These are phyloP conservation scores for Argyresthia albistria DNA, from an alignment of 2,888 invertebrate species.

Conservation along the genomic window DNA sequence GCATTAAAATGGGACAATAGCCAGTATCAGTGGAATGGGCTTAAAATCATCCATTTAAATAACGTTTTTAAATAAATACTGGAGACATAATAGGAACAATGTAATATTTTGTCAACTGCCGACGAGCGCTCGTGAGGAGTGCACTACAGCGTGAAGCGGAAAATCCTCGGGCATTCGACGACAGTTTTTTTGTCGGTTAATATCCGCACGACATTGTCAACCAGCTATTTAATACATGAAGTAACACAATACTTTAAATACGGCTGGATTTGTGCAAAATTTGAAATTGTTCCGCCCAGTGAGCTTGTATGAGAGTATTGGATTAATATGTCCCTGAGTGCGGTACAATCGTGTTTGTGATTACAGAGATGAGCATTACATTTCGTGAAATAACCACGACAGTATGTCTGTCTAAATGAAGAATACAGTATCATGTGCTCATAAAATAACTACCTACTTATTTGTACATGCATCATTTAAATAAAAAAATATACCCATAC, in stretches of 20 bases:
- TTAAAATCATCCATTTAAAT: constrained; percentile 72
- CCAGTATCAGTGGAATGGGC: constrained; percentile 54
- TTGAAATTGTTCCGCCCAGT: constrained; percentile 63
- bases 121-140: constrained; percentile 57
- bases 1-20: constrained; percentile 41
- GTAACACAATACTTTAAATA: constrained; percentile 71
- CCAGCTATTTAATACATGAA: constrained; percentile 68
- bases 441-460: no score
- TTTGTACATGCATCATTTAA: no score
- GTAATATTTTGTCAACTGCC: constrained; percentile 73
- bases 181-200: constrained; percentile 70
- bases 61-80: constrained; percentile 73
- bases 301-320: constrained; percentile 54
- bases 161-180: constrained; percentile 71
- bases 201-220: constrained; percentile 72
- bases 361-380: no score
- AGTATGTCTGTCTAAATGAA: no score
- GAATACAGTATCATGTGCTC: no score
- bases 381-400: no score
- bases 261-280: constrained; percentile 71
- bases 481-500: no score
- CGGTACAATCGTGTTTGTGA: not conserved
- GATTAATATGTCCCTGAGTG: constrained; percentile 39
- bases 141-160: constrained; percentile 69
- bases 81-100: constrained; percentile 69